Percentiles rank a stretch among this genome's conserved stretches.
Evolutionary conservation across 2,888 invertebrate species (phyloP).

Genomic region (Sclerodermus sp.): DNA sequence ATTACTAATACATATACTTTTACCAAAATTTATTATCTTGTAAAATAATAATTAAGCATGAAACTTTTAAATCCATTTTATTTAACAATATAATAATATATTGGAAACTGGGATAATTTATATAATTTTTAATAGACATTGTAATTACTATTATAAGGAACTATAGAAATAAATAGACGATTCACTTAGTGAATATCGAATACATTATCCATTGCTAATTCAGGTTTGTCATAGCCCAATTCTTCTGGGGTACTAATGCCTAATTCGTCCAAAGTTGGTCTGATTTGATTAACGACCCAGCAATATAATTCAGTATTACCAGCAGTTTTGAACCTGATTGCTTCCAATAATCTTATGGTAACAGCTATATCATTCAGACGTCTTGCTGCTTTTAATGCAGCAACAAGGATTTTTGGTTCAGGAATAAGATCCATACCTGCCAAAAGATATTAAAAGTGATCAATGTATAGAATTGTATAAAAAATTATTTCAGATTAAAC

Average conservation of each 20-base stretch:
- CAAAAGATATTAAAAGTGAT: neutral
- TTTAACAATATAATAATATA: neutral
- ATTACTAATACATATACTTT: neutral
- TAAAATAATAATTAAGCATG: neutral
- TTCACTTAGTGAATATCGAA: constrained; percentile 64
- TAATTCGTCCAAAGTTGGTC: constrained; percentile 88
- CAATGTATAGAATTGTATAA: neutral
- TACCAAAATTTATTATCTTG: neutral
- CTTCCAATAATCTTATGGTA: constrained; percentile 89
- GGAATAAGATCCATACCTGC: constrained; percentile 90
- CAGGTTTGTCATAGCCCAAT: constrained; percentile 95
- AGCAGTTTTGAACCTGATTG: constrained; percentile 88
- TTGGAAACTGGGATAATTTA: neutral
- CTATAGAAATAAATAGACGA: neutral
- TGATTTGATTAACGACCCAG: constrained; percentile 85
- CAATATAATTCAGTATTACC: constrained; percentile 78
- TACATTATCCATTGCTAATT: constrained; percentile 79
- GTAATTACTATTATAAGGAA: neutral
- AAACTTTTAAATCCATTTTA: neutral
- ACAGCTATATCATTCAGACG: constrained; percentile 92
- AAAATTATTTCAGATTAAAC: neutral
- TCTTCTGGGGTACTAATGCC: constrained; percentile 94
- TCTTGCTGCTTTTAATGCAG: constrained; percentile 88
- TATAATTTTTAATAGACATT: neutral
- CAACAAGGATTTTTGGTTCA: constrained; percentile 85